Evolutionary conservation across 2,888 invertebrate genomes (phyloP), one percentile per base, ranked within the genome.

Genomic region (Clanis bilineata): DNA sequence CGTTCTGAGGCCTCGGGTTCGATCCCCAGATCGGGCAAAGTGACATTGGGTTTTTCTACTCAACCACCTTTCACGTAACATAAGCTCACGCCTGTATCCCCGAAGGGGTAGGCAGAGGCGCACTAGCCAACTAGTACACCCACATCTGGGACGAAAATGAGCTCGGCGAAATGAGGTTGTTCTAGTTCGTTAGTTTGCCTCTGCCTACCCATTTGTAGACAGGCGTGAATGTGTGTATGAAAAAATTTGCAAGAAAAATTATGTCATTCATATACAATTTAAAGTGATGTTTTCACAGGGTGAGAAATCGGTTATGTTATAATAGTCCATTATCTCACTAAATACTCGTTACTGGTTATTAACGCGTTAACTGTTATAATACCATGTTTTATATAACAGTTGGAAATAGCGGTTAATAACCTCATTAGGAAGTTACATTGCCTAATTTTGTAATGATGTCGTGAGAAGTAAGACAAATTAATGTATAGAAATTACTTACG

Each of bases 261-360:
- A 51, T 10, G 28, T 32, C 28, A 28, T 28, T 32, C 51, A 1
- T 21, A 51, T 28, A 18, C 9, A 9, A 9, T 28, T 32, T 18
- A 15, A 15, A n/a, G n/a, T 6, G 41, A 4, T 43, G 15, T 51
- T 51, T 51, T 51, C 32, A 51, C 32, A 51, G 10, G 18, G 28
- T 51, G 32, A 32, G 51, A 28, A 51, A 32, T 51, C n/a, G 10
- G 51, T 51, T 32, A 51, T 15, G 28, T 28, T 51, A 51, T 9
- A 51, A 51, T 28, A 44, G 23, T 3, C 10, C 23, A 44, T 44
- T 44, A 51, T 32, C 18, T 18, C 41, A 18, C 18, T 18, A 1
- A 51, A 6, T 9, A 32, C 28, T 32, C 28, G 18, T 51, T 32
- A 51, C 7, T 1, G 1, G 39, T 4, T 28, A 45, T 51, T 51